Evolutionary conservation across 1,140 invertebrate species (phyloP).

Genomic region (Solenopsis invicta): DNA sequence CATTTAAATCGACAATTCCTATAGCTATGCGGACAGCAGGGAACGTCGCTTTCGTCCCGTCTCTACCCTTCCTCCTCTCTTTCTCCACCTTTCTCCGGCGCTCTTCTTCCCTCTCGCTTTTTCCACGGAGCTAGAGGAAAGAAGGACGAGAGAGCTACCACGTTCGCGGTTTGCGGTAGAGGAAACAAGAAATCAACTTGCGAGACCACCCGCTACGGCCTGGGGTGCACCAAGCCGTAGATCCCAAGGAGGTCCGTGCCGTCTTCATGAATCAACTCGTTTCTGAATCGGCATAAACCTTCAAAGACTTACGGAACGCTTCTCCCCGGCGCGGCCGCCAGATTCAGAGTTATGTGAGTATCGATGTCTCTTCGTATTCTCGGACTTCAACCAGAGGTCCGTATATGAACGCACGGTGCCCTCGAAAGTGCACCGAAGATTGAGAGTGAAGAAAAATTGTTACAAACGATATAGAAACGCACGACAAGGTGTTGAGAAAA

Average conservation of each 20-base stretch:
- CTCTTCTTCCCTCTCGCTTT: slow-evolving; percentile 3
- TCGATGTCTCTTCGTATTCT: slow-evolving; percentile 71
- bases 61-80: slow-evolving; percentile 53
- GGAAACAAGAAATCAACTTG: slow-evolving; percentile 87
- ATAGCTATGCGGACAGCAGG: slow-evolving; percentile 77
- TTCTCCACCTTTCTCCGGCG: slow-evolving; percentile 28
- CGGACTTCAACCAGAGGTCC: slow-evolving; percentile 15
- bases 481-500: not conserved
- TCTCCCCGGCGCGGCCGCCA: slow-evolving; percentile 49
- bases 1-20: slow-evolving; percentile 87
- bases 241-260: slow-evolving; percentile 86
- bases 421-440: slow-evolving; percentile 27
- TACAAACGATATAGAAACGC: slow-evolving; percentile 23
- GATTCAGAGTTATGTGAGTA: slow-evolving; percentile 80
- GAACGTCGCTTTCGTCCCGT: slow-evolving; percentile 74
- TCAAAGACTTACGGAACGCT: slow-evolving; percentile 77
- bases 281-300: slow-evolving; percentile 86
- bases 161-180: slow-evolving; percentile 77
- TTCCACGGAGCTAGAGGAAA: not conserved
- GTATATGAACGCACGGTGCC: not conserved
- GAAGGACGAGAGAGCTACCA: slow-evolving; percentile 50
- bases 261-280: slow-evolving; percentile 87
- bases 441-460: slow-evolving; percentile 17
- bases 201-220: slow-evolving; percentile 86
- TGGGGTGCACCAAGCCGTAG: slow-evolving; percentile 82